phyloP scores from a whole-genome alignment of 1,140 invertebrate species.

The Limonius californicus region DNA sequence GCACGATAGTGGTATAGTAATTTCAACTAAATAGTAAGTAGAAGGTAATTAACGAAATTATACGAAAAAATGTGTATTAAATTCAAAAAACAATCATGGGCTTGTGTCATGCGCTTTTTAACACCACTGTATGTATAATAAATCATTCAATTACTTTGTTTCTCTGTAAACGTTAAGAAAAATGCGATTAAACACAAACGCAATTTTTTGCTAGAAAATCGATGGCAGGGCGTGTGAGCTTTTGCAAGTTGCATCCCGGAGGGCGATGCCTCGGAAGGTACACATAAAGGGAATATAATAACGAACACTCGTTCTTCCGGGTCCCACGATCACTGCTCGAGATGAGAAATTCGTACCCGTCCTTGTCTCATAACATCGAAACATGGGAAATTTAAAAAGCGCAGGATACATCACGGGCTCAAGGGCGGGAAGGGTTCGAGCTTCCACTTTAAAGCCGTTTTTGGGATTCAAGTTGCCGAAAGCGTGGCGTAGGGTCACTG shows the following conservation, averaged over 20 bases:
- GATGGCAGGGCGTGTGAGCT: no score
- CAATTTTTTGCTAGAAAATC: no score
- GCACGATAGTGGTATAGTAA: no score
- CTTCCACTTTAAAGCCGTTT: not conserved
- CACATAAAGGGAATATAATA: not conserved
- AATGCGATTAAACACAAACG: no score
- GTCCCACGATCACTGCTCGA: not conserved
- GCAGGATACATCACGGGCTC: not conserved
- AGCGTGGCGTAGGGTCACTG: not conserved
- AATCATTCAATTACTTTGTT: no score
- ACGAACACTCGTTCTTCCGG: slow-evolving; percentile 2
- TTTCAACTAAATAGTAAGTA: no score
- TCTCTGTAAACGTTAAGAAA: no score
- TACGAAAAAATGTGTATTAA: no score
- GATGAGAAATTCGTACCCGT: not conserved
- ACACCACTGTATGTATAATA: no score
- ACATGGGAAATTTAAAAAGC: not conserved
- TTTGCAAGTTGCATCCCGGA: not conserved
- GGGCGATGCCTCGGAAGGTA: not conserved
- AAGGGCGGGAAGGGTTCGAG: not conserved
- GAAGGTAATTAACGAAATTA: no score
- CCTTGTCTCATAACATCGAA: not conserved
- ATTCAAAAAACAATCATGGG: no score
- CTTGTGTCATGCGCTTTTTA: no score
- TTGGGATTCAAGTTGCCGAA: not conserved